Evolutionary conservation across 2,797 vertebrate species (phyloP).

Genomic region (Liparis tanakae): DNA sequence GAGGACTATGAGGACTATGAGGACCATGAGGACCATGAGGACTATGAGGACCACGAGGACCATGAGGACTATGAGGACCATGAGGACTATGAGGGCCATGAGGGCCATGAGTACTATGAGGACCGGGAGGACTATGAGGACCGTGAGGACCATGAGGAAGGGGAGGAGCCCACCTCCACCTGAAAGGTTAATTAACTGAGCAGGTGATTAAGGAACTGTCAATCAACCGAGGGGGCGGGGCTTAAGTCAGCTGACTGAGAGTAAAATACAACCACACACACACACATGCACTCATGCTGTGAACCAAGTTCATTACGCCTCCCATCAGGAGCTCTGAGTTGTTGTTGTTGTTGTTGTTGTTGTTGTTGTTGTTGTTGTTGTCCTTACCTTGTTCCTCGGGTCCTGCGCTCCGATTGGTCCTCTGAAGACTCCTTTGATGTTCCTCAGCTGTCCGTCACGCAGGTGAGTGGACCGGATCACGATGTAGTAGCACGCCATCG

Average conservation of each 20-base stretch:
- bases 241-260: conserved; percentile 50
- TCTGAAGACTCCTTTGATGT: conserved; percentile 98
- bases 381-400: conserved; percentile 91
- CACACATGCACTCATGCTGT: not conserved
- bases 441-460: conserved; percentile 97
- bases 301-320: no score
- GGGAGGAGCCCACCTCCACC: no score
- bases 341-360: not conserved
- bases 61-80: no score
- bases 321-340: not conserved
- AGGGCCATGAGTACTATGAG: no score
- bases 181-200: conserved; percentile 75
- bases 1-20: no score
- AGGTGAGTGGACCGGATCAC: conserved; percentile 99
- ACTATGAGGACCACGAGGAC: no score
- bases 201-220: conserved; percentile 73
- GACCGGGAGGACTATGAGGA: no score
- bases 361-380: no score
- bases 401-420: conserved; percentile 92
- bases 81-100: no score
- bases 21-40: no score
- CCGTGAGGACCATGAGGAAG: no score
- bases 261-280: no score
- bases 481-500: conserved; percentile 99
- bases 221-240: conserved; percentile 65